phyloP scores from a whole-genome alignment of 2,888 invertebrate genomes.

The Aspidiotus rigidus region DNA sequence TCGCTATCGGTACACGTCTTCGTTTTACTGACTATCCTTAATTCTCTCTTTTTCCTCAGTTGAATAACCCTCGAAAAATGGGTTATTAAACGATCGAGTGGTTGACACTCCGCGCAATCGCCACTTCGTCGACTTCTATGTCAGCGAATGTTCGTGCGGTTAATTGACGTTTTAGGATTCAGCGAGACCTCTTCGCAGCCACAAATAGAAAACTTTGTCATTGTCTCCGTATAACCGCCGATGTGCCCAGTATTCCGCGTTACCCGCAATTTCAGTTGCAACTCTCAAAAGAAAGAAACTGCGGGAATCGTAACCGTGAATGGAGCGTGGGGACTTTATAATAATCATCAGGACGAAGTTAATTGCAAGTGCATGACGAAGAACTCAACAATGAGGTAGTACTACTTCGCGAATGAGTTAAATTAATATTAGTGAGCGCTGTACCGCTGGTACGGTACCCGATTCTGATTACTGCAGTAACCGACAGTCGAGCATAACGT shows the following conservation, averaged over 20 bases:
- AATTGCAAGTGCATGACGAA: constrained; percentile 4
- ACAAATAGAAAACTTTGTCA: too few species aligned
- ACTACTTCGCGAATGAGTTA: background rate
- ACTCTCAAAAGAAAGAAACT: background rate
- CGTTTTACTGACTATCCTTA: too few species aligned
- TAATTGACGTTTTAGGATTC: background rate
- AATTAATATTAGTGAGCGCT: background rate
- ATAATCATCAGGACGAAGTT: constrained; percentile 10
- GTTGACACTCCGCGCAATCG: too few species aligned
- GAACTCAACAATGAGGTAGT: background rate
- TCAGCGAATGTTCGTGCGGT: background rate
- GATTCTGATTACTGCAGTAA: constrained; percentile 19
- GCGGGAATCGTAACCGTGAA: background rate
- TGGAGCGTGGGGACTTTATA: background rate
- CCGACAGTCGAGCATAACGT: constrained; percentile 3
- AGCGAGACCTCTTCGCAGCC: too few species aligned
- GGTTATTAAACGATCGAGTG: too few species aligned
- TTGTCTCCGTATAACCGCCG: too few species aligned
- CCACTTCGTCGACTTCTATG: too few species aligned
- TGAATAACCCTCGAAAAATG: too few species aligned
- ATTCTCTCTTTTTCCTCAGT: too few species aligned
- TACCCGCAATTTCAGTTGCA: too few species aligned
- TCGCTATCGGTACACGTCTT: too few species aligned
- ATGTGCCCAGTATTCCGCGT: too few species aligned
- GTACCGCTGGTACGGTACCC: constrained; percentile 22